Evolutionary conservation across 2,888 invertebrate species (phyloP).

Genomic region (Zele albiditarsus): DNA sequence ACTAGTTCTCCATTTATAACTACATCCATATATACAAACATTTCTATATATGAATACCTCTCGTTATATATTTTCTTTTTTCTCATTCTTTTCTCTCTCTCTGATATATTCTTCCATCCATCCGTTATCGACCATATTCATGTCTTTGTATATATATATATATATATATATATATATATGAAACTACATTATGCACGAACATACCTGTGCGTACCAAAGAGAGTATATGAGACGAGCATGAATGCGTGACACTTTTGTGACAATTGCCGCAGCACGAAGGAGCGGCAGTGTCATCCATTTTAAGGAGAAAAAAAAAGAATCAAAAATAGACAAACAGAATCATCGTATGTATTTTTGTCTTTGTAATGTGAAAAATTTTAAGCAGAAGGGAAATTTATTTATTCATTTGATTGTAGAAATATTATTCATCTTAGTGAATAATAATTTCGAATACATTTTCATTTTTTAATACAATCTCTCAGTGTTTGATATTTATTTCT

Average conservation of each 20-base stretch:
- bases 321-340: neutral
- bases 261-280: conserved; percentile 15
- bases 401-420: too few species aligned
- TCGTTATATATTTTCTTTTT: conserved; percentile 26
- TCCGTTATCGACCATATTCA: conserved; percentile 67
- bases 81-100: conserved; percentile 34
- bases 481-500: too few species aligned
- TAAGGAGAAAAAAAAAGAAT: neutral
- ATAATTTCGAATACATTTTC: too few species aligned
- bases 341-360: too few species aligned
- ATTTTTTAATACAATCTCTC: too few species aligned
- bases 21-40: conserved; percentile 14
- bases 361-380: too few species aligned
- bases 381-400: too few species aligned
- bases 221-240: conserved; percentile 10
- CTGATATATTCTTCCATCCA: conserved; percentile 27
- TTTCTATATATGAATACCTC: conserved; percentile 4
- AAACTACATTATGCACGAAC: conserved; percentile 49
- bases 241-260: conserved; percentile 15
- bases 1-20: conserved; percentile 6
- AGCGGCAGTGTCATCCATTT: neutral
- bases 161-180: neutral
- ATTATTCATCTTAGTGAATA: too few species aligned
- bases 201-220: conserved; percentile 14
- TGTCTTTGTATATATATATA: conserved; percentile 16